Base-by-base conservation (phyloP, 2,113 vertebrate species). In the Dipodomys stephensi region DNA sequence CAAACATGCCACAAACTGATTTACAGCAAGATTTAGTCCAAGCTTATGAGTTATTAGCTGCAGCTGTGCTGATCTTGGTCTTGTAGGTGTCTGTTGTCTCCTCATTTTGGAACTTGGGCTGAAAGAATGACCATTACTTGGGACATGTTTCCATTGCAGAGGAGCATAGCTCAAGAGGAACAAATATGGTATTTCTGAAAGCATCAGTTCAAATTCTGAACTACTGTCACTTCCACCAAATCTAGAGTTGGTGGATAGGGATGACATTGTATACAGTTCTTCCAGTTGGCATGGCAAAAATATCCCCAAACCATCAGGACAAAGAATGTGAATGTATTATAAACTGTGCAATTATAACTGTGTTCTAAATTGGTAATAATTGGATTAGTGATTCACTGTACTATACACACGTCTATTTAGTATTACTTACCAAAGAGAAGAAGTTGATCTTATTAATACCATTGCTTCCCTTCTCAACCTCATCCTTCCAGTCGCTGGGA, bases 21-120 rank as follows among this genome's bases (percentile, higher is more conserved):
- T 83, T 87, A 91, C 67, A 46, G 65, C 49, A 46, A 65, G n/a
- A 65, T 49, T 83, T 80, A 65, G 25, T 96, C 53, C 83, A 90
- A 46, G 79, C 62, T 94, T 57, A 53, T 7, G 60, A 46, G 28
- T 64, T 73, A 67, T 30, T 80, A 73, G 12, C 35, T 87, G 12
- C 49, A 82, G 39, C 25, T 19, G 6, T 80, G 20, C 25, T 83
- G 60, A 72, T 44, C 53, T 88, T 87, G n/a, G n/a, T 32, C 74
- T 32, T 16, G 23, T 30, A 64, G 71, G 80, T 79, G 67, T 72
- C 68, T 82, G 13, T 57, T 27, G 19, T 53, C 64, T 81, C 81
- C 69, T 93, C 32, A 87, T 73, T 84, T 68, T 6, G 83, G 30
- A 27, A 44, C 62, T 85, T 73, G 46, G 79, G 71, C 35, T 92